These are phyloP conservation scores for Cylas formicarius DNA, from an alignment of 1,140 invertebrate species.

Conservation along the genomic window DNA sequence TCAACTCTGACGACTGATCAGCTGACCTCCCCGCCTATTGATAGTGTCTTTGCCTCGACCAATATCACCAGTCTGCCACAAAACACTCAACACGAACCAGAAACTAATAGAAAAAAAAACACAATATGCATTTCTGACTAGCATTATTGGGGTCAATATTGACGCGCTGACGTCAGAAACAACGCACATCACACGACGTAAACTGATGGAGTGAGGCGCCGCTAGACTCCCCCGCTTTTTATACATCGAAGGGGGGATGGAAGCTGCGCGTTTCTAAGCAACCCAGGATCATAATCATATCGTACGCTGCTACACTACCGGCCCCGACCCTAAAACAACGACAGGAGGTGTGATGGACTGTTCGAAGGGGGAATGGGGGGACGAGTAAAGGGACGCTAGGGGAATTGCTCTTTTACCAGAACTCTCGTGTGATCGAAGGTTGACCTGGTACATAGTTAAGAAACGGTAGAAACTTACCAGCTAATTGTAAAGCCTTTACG, in stretches of 20 bases:
- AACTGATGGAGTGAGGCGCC: slow-evolving; percentile 28
- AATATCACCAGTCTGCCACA: too few species aligned
- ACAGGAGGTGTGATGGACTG: slow-evolving; percentile 13
- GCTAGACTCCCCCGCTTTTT: slow-evolving; percentile 30
- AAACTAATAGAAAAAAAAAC: too few species aligned
- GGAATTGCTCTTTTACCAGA: slow-evolving; percentile 35
- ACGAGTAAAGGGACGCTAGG: slow-evolving; percentile 22
- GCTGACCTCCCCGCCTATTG: too few species aligned
- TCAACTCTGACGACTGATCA: too few species aligned
- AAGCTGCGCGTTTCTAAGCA: slow-evolving; percentile 39
- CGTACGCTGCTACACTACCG: slow-evolving; percentile 29
- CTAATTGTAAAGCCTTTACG: too few species aligned
- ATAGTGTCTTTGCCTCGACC: too few species aligned
- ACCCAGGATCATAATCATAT: slow-evolving; percentile 41
- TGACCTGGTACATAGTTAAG: slow-evolving; percentile 33
- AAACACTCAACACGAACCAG: too few species aligned
- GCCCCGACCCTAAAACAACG: slow-evolving; percentile 20
- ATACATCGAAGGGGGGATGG: slow-evolving; percentile 34
- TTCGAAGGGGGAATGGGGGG: slow-evolving; percentile 30
- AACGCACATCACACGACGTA: slow-evolving; percentile 17
- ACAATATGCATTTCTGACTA: too few species aligned
- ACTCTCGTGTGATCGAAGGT: slow-evolving; percentile 29
- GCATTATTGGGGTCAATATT: too few species aligned
- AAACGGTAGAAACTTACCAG: too few species aligned
- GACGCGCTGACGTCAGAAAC: too few species aligned